Percentiles rank a stretch among this genome's conserved stretches.
Evolutionary conservation across 2,797 vertebrate species (phyloP).

Genomic region (Sternotherus odoratus): DNA sequence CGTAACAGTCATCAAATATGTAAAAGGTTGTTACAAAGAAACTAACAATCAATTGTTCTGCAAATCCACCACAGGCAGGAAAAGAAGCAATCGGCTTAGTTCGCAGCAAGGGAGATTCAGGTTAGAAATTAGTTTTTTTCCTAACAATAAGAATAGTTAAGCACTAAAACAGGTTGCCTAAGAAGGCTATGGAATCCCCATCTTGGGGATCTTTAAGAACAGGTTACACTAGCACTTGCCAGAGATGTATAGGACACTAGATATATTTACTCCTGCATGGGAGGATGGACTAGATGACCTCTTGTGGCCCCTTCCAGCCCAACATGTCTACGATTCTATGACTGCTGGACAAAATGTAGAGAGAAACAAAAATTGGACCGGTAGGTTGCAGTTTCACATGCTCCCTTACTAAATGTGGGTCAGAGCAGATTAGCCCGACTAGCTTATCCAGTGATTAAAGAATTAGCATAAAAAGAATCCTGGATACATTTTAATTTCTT

Average conservation of each 20-base stretch:
- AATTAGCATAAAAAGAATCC: background rate
- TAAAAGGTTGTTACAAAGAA: background rate
- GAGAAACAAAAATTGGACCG: background rate
- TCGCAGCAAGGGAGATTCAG: background rate
- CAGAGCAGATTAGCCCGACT: background rate
- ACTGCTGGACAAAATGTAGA: background rate
- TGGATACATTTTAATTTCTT: background rate
- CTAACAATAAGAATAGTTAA: background rate
- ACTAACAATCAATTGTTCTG: background rate
- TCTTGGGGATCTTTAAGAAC: background rate
- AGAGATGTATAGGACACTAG: background rate
- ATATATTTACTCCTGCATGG: background rate
- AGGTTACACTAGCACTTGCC: background rate
- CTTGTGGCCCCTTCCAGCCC: background rate
- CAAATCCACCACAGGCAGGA: background rate
- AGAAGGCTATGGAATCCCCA: background rate
- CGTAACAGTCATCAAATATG: background rate
- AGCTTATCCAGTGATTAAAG: background rate
- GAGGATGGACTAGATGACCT: background rate
- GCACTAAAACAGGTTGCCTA: background rate
- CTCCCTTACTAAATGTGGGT: background rate
- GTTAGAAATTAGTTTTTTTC: background rate
- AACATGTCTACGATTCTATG: background rate
- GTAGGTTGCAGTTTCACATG: background rate
- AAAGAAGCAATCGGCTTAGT: background rate